phyloP scores from a whole-genome alignment of 53 echinoderm and acorn worm species.

The Holothuria leucospilota region DNA sequence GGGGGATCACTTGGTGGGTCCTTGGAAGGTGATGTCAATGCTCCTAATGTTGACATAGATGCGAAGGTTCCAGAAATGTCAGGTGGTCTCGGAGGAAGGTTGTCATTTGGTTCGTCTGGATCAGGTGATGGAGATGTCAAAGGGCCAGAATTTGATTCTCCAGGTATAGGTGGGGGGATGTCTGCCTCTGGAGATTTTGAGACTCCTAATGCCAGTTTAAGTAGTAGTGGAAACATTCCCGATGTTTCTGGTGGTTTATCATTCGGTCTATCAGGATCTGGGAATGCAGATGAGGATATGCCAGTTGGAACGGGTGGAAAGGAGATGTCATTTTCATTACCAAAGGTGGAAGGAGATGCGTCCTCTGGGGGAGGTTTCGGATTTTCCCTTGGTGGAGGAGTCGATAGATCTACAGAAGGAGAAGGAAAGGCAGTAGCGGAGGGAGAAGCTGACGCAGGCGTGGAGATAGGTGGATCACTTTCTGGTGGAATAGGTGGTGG shows the following conservation, averaged over 20 bases:
- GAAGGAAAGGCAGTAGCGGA: not conserved
- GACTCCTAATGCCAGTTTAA: not conserved
- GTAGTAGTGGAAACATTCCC: not conserved
- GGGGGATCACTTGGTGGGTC: constrained; percentile 25
- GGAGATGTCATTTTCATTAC: not conserved
- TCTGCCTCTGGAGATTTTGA: constrained; percentile 31
- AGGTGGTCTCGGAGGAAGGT: constrained; percentile 33
- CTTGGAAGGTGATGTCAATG: constrained; percentile 9
- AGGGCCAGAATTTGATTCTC: not conserved
- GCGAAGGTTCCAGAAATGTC: constrained; percentile 8
- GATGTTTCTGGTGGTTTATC: constrained; percentile 12
- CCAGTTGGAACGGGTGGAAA: not conserved
- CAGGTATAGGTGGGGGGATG: constrained; percentile 8
- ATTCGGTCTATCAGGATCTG: constrained; percentile 19
- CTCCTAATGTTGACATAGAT: not conserved
- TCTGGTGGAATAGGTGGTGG: constrained; percentile 46
- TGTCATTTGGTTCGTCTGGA: constrained; percentile 29
- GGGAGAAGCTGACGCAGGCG: constrained; percentile 26
- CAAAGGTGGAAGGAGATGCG: constrained; percentile 22
- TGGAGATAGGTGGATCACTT: constrained; percentile 34
- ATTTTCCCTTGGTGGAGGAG: constrained; percentile 3
- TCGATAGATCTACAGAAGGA: constrained; percentile 24
- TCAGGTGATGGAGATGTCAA: constrained; percentile 29
- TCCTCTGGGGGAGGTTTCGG: not conserved
- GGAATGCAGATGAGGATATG: not conserved